Conservation (phyloP, 2,113 vertebrate genomes). For the Pseudorhombus dupliciocellatus region DNA sequence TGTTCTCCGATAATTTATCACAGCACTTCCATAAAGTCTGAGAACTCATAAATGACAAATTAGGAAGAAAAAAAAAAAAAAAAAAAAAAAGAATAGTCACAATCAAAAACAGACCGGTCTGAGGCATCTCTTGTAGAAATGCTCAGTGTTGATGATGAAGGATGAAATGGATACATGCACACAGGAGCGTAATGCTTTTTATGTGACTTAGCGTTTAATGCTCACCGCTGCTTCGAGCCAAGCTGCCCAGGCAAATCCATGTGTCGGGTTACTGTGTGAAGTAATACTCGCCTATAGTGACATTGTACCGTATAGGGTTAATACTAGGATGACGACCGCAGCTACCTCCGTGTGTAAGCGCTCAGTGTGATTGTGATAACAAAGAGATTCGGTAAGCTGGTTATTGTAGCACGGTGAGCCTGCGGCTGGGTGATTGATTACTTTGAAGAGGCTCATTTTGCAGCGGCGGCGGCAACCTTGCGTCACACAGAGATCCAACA, state of each 20-base stretch:
- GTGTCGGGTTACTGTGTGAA: neutral
- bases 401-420: conserved; percentile 6
- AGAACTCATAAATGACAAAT: too few relatives aligned
- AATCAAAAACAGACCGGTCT: neutral
- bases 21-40: too few relatives aligned
- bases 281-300: neutral
- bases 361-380: conserved; percentile 5
- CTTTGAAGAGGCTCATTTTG: conserved; percentile 21
- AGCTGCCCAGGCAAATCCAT: neutral
- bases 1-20: neutral
- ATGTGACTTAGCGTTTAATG: conserved; percentile 25
- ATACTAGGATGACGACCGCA: neutral
- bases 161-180: conserved; percentile 44
- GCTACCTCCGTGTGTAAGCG: conserved; percentile 3
- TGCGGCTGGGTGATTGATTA: conserved; percentile 13
- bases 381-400: neutral
- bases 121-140: conserved; percentile 14
- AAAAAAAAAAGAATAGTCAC: neutral
- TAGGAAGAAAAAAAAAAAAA: too few relatives aligned
- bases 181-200: conserved; percentile 23
- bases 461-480: conserved; percentile 21
- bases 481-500: conserved; percentile 8
- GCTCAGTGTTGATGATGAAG: conserved; percentile 31
- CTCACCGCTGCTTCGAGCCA: conserved; percentile 9
- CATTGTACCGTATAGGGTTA: neutral